Conservation (phyloP, 2,113 vertebrate species). For the Podiceps cristatus region DNA sequence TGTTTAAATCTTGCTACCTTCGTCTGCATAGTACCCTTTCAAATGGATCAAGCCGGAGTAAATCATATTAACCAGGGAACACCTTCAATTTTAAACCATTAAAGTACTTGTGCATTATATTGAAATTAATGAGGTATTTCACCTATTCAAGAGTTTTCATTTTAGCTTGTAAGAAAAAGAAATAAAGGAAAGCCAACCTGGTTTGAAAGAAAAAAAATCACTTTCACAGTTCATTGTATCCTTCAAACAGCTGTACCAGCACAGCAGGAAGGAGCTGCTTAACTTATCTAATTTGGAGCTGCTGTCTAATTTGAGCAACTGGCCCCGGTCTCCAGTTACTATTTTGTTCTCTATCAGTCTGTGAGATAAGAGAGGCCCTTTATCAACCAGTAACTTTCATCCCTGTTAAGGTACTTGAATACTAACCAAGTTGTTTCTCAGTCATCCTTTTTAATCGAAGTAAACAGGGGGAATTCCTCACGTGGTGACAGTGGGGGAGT, state of each 20-base stretch:
- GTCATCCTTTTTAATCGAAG: not conserved
- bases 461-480: slow-evolving; percentile 31
- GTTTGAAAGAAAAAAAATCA: accelerated
- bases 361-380: not conserved
- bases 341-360: not conserved
- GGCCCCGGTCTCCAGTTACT: not conserved
- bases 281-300: not conserved
- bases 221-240: not conserved
- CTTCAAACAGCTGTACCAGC: not conserved
- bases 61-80: not conserved
- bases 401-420: not conserved
- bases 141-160: not conserved
- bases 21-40: not conserved
- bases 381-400: not conserved
- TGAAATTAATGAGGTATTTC: not conserved
- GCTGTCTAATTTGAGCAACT: not conserved
- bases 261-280: not conserved
- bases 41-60: not conserved
- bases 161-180: not conserved
- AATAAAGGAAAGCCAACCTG: not conserved
- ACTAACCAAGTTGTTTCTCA: not conserved
- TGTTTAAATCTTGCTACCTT: not conserved
- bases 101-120: not conserved
- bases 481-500: not conserved
- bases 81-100: not conserved